Evolutionary conservation across 2,113 vertebrate species (phyloP), one percentile per base, ranked within the genome.

Genomic region (Peucedramus taeniatus): DNA sequence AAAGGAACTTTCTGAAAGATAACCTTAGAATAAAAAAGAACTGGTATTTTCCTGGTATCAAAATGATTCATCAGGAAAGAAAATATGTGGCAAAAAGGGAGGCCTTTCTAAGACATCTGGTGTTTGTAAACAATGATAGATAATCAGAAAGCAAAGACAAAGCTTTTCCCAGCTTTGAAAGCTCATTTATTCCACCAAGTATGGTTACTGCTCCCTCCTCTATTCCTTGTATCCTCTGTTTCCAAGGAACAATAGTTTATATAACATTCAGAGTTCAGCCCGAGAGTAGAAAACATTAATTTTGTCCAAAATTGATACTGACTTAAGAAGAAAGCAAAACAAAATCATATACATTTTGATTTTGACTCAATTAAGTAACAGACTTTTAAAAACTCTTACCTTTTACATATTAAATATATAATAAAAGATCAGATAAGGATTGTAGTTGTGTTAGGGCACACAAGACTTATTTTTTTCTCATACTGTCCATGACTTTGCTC

Each of bases 71-170:
- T 49, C 39, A 49, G 51, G 47, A 65, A 78, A 89, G 39, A 66
- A 94, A 94, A 64, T 56, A 64, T 6, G 18, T 89, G 35, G 35
- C 44, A 92, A 78, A n/a, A 86, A 82, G 10, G 60, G 31, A 82
- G 20, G 22, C 19, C 60, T 87, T 93, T 81, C 71, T 93, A 59
- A 90, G 64, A 89, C 51, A 85, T 83, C 51, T 92, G 69, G 27
- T 72, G 47, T 75, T 78, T 81, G 83, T 60, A 92, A 91, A 92
- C 60, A 87, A 23, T 81, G 22, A 74, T 71, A 86, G 82, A 61
- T 59, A 68, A 89, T 75, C 65, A 71, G 47, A 94, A 93, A 89
- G 28, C 42, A 66, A 70, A 91, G 47, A 30, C 49, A 86, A 83
- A 83, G 17, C 11, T 84, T 92, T 81, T 81, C 56, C n/a, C 33